A percentile compares a stretch with the other conserved stretches of the same genome.
These are phyloP conservation scores for Artibeus jamaicensis DNA, from an alignment of 2,797 vertebrate genomes.

Conservation along the genomic window DNA sequence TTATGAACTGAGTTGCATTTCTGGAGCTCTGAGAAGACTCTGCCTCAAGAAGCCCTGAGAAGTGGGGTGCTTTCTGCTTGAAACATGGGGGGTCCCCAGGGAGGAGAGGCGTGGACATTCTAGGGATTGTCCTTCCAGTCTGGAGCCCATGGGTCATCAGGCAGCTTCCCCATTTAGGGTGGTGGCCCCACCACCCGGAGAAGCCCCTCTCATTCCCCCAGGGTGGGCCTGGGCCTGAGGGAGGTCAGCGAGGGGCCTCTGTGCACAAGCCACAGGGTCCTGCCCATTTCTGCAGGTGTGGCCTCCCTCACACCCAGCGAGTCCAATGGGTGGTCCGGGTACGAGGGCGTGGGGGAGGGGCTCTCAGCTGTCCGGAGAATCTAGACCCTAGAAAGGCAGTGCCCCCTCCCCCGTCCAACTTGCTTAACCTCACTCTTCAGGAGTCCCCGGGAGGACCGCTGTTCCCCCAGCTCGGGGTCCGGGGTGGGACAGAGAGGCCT, in stretches of 20 bases:
- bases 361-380: background rate
- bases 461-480: rapidly evolving
- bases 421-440: rapidly evolving
- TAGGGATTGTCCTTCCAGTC: background rate
- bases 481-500: rapidly evolving
- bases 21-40: rapidly evolving
- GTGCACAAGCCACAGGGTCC: rapidly evolving
- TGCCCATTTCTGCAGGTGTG: no score
- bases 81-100: background rate
- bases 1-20: background rate
- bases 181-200: background rate
- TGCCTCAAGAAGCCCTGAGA: background rate
- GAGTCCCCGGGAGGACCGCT: background rate
- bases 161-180: no score
- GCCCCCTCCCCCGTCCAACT: no score
- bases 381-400: background rate
- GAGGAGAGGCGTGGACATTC: no score
- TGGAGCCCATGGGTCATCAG: rapidly evolving
- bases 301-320: no score
- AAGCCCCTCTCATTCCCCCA: background rate
- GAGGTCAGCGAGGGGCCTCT: background rate
- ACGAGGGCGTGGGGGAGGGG: no score
- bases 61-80: background rate
- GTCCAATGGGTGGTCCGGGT: no score
- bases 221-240: rapidly evolving